These are phyloP conservation scores for Tetropium fuscum DNA, from an alignment of 2,888 invertebrate species.

Conservation along the genomic window DNA sequence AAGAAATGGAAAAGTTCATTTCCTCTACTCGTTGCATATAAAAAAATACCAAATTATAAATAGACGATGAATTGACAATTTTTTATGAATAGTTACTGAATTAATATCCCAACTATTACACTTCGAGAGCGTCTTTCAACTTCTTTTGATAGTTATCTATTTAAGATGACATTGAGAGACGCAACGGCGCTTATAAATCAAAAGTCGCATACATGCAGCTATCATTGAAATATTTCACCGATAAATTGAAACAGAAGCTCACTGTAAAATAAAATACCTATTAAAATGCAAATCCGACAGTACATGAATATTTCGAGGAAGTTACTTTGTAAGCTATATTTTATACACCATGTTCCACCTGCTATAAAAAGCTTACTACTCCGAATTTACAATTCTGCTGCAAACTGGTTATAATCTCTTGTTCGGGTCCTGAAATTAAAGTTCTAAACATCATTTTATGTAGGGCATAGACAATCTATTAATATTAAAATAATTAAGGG, in stretches of 20 bases:
- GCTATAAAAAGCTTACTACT: not conserved
- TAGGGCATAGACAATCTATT: no score
- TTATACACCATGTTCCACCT: slow-evolving; percentile 30
- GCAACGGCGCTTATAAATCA: not conserved
- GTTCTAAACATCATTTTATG: no score
- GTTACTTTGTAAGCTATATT: slow-evolving; percentile 40
- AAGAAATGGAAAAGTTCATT: no score
- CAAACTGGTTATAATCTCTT: not conserved
- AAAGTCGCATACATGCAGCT: slow-evolving; percentile 7
- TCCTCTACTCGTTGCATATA: no score
- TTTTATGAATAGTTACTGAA: slow-evolving; percentile 5
- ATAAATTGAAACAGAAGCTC: slow-evolving; percentile 43
- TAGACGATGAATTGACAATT: no score
- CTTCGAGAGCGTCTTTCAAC: no score
- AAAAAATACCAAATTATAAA: no score
- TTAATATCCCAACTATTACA: no score
- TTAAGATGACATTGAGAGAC: not conserved
- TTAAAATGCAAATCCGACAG: slow-evolving; percentile 49
- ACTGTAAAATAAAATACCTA: slow-evolving; percentile 44
- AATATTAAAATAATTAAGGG: no score
- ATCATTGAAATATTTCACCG: slow-evolving; percentile 10
- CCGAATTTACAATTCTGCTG: not conserved
- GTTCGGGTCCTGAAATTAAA: no score
- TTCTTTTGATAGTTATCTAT: no score
- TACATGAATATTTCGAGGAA: slow-evolving; percentile 43